phyloP scores from a whole-genome alignment of 2,888 invertebrate species.

The Athripsodes cinereus region DNA sequence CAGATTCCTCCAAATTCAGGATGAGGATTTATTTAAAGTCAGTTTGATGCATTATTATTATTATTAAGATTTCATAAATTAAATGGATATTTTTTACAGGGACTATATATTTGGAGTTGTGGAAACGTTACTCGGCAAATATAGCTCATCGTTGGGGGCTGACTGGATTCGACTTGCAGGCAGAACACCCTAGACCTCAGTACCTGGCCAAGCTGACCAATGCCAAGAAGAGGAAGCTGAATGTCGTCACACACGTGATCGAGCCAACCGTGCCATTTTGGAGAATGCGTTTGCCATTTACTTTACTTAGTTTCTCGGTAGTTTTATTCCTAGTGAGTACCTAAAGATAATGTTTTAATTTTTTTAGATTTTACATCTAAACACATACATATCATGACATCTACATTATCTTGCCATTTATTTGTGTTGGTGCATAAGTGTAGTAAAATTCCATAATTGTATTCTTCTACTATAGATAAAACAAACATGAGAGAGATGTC shows the following conservation, averaged over 20 bases:
- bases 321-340: constrained; percentile 48
- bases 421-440: no score
- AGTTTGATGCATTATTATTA: no score
- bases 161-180: constrained; percentile 62
- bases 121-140: constrained; percentile 74
- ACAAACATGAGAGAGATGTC: no score
- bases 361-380: no score
- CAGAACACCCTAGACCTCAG: constrained; percentile 73
- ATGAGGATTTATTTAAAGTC: no score
- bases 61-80: no score
- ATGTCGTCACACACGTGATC: constrained; percentile 50
- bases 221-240: constrained; percentile 47
- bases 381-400: no score
- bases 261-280: constrained; percentile 75
- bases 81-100: constrained; percentile 34
- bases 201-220: constrained; percentile 58
- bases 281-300: constrained; percentile 65
- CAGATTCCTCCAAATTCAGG: no score
- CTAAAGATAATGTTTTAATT: no score
- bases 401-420: no score
- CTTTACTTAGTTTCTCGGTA: constrained; percentile 63
- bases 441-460: no score
- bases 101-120: constrained; percentile 71
- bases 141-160: constrained; percentile 81
- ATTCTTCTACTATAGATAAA: no score